Conservation (phyloP, 2,797 vertebrate species). For the Loris lydekkerianus region DNA sequence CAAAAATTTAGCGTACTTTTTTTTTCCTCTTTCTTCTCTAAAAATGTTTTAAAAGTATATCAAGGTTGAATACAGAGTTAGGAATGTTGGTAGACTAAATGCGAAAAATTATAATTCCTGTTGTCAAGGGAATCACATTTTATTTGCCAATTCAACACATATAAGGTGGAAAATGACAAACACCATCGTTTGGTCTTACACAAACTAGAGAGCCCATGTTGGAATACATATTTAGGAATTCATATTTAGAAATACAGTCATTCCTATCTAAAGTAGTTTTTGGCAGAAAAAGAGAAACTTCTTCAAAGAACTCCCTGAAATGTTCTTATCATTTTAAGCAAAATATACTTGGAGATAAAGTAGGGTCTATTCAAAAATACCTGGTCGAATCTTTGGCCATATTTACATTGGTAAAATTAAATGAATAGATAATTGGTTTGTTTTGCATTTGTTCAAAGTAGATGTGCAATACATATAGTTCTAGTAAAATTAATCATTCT, state of each 20-base stretch:
- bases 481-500: conserved; percentile 11
- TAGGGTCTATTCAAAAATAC: neutral
- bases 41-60: neutral
- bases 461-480: neutral
- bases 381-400: neutral
- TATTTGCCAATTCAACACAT: neutral
- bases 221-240: neutral
- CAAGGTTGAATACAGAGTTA: neutral
- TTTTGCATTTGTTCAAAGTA: conserved; percentile 15
- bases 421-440: neutral
- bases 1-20: neutral
- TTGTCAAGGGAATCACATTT: neutral
- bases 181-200: neutral
- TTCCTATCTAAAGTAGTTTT: neutral
- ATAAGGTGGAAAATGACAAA: neutral
- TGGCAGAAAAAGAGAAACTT: neutral
- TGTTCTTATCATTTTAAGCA: conserved; percentile 19
- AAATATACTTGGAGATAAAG: conserved; percentile 26
- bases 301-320: conserved; percentile 22
- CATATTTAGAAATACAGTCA: neutral
- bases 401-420: conserved; percentile 27
- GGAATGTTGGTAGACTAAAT: neutral
- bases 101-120: neutral
- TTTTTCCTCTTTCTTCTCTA: neutral
- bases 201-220: neutral